Percentiles rank a stretch among this genome's conserved stretches.
These are phyloP conservation scores for Podilymbus podiceps DNA, from an alignment of 2,113 vertebrate species.

Conservation along the genomic window DNA sequence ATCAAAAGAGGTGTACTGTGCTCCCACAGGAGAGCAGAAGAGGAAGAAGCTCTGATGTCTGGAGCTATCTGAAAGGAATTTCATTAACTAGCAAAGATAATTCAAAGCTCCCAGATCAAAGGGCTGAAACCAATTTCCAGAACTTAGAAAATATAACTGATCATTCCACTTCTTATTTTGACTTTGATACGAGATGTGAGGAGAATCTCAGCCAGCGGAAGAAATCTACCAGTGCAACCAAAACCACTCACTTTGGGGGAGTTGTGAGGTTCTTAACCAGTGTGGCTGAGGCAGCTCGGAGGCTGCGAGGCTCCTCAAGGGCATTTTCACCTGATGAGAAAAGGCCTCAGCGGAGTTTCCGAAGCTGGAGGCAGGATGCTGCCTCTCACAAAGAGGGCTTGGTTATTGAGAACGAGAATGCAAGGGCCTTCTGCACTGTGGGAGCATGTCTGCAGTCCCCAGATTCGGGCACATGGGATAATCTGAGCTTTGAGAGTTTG, in stretches of 20 bases:
- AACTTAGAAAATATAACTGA: conserved; percentile 76
- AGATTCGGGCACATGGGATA: conserved; percentile 64
- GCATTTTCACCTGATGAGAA: conserved; percentile 78
- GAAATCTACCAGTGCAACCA: conserved; percentile 66
- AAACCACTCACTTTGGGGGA: conserved; percentile 80
- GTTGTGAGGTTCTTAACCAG: conserved; percentile 86
- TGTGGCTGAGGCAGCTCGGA: conserved; percentile 83
- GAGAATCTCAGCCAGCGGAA: conserved; percentile 63
- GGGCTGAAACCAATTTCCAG: conserved; percentile 76
- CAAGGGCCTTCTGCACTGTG: conserved; percentile 39
- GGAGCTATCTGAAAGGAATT: conserved; percentile 87
- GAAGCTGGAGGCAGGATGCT: conserved; percentile 33
- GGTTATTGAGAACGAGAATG: conserved; percentile 65
- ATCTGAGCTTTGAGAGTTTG: conserved; percentile 52
- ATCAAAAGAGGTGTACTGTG: conserved; percentile 66
- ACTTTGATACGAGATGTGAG: conserved; percentile 77
- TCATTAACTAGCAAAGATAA: conserved; percentile 78
- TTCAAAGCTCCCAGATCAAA: conserved; percentile 76
- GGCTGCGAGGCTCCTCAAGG: conserved; percentile 81
- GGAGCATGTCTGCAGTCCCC: conserved; percentile 48
- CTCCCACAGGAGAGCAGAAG: conserved; percentile 69
- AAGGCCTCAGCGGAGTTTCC: conserved; percentile 63
- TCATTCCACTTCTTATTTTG: conserved; percentile 60
- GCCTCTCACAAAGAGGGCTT: conserved; percentile 24
- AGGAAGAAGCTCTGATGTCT: conserved; percentile 81